Percentiles rank a stretch among this genome's conserved stretches.
Conservation (phyloP, 2,113 vertebrate species). For the Potamarius usumacintae region DNA sequence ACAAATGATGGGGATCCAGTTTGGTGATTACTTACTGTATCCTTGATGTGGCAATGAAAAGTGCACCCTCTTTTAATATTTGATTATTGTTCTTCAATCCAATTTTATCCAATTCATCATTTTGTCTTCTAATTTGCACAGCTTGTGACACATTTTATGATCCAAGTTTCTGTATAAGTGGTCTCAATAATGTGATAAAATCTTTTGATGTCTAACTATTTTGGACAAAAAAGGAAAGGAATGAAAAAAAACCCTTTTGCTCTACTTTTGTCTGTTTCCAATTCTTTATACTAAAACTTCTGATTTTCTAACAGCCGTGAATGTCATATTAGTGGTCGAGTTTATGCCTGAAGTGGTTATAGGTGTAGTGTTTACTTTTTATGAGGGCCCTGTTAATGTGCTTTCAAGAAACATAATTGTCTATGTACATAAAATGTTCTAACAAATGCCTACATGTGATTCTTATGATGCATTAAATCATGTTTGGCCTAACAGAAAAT, state of each 20-base stretch:
- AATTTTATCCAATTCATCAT: constrained; percentile 82
- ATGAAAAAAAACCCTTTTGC: constrained; percentile 60
- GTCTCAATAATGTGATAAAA: constrained; percentile 61
- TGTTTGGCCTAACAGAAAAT: constrained; percentile 31
- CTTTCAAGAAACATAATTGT: constrained; percentile 39
- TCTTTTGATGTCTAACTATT: constrained; percentile 72
- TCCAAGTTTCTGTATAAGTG: constrained; percentile 68
- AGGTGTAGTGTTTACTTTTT: constrained; percentile 36
- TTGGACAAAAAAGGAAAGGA: constrained; percentile 64
- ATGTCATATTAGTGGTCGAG: constrained; percentile 22
- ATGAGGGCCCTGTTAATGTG: constrained; percentile 43
- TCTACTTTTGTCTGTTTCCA: constrained; percentile 53
- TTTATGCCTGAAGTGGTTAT: constrained; percentile 37
- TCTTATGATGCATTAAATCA: constrained; percentile 36
- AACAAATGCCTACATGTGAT: constrained; percentile 21
- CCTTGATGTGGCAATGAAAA: constrained; percentile 73
- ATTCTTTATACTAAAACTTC: constrained; percentile 41
- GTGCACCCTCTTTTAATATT: constrained; percentile 79
- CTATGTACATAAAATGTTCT: constrained; percentile 26
- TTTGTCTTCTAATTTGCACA: constrained; percentile 68
- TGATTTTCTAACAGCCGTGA: constrained; percentile 31
- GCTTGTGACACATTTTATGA: constrained; percentile 70
- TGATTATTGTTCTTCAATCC: constrained; percentile 72
- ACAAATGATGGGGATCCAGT: constrained; percentile 74
- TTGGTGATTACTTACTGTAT: constrained; percentile 67